These are phyloP conservation scores for Carollia perspicillata DNA, from an alignment of 2,113 vertebrate species.

Conservation along the genomic window DNA sequence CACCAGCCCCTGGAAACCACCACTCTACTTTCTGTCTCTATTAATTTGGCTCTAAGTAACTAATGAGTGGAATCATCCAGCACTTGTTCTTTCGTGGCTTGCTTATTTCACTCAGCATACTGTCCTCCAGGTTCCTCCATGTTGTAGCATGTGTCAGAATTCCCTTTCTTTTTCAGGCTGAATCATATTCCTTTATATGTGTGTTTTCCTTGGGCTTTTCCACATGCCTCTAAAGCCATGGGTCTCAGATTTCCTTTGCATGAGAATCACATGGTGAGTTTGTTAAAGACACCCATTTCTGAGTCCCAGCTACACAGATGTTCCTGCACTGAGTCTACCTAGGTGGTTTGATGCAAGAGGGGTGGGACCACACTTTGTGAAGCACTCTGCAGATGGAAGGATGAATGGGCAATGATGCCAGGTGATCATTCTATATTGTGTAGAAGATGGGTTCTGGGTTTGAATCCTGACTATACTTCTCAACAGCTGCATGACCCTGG, in stretches of 20 bases:
- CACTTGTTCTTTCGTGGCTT: not conserved
- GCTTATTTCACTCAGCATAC: not conserved
- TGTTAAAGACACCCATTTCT: not conserved
- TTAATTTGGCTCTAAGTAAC: not conserved
- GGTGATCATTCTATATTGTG: not conserved
- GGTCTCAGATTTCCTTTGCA: not conserved
- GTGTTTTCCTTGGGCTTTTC: not conserved
- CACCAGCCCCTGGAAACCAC: not conserved
- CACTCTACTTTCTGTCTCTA: not conserved
- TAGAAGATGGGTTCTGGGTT: not conserved
- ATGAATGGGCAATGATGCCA: not conserved
- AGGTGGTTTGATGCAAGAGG: no score
- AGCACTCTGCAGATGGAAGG: not conserved
- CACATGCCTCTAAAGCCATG: not conserved
- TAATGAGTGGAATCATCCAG: not conserved
- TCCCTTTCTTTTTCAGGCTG: not conserved
- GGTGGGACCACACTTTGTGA: not conserved
- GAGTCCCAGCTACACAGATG: not conserved
- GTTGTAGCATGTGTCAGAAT: not conserved
- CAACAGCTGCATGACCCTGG: no score
- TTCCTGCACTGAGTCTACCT: not conserved
- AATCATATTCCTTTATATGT: not conserved
- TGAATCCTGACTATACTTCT: no score
- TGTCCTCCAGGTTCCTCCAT: not conserved
- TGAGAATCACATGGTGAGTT: not conserved